Base-by-base conservation (phyloP, 2,113 vertebrate genomes). In the Pseudorasbora parva region DNA sequence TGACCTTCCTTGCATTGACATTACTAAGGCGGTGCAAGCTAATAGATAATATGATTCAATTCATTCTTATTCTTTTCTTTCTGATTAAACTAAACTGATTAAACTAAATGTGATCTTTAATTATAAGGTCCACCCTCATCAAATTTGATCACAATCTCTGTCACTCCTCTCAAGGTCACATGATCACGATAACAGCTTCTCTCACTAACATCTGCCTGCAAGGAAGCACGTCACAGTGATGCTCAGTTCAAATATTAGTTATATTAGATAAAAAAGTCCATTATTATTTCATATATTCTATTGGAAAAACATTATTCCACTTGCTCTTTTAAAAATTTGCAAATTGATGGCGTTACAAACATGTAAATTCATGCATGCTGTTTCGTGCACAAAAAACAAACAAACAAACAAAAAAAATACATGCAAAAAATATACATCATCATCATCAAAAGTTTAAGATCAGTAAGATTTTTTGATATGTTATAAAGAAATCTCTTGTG, bases 1-100 rank as follows among this genome's bases (percentile, higher is more conserved):
- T 72, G n/a, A 72, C 69, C 41, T 72, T 47, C 11, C 11, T 72
- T 71, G 43, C 21, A 72, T 23, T 72, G 37, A 25, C 69, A 45
- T 72, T 3, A 25, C 41, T 69, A 4, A n/a, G 21, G 41, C 68
- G 14, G 68, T 15, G 68, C 68, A 43, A 41, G 12, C 66, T 66
- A 66, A 33, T 66, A 19, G 62, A 37, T 69, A n/a, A 69, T 69
- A 41, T 68, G 33, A 41, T 69, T 69, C 1, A 41, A 41, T 69
- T 69, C 33, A 69, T 41, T 10, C 19, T 41, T 41, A 41, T 68
- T 69, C 33, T 15, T 72, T 71, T 62, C 3, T 72, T 47, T 47
- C 41, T 1, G 41, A 72, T 45, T 45, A 25, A 45, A 45, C n/a
- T 72, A 47, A 25, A 72, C 0, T 72, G 69, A 47, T 72, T n/a